Evolutionary conservation across 2,888 invertebrate genomes (phyloP).

Genomic region (Coelinius sp.): DNA sequence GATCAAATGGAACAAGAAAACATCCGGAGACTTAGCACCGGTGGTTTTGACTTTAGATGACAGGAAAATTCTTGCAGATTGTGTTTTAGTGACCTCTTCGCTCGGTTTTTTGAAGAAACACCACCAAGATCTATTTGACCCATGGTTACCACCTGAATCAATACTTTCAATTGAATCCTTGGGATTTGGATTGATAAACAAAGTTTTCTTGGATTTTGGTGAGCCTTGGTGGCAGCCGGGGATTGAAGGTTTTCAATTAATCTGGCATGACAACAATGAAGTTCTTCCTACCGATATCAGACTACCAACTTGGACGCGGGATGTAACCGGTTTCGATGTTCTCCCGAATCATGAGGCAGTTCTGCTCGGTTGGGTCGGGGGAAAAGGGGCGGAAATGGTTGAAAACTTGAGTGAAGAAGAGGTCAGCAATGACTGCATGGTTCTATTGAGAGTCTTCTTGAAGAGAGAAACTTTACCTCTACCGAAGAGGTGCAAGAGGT

Average conservation of each 20-base stretch:
- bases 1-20: slow-evolving; percentile 63
- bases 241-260: slow-evolving; percentile 74
- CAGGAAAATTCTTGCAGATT: slow-evolving; percentile 69
- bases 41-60: slow-evolving; percentile 54
- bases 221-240: slow-evolving; percentile 75
- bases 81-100: slow-evolving; percentile 77
- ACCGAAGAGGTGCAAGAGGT: slow-evolving; percentile 71
- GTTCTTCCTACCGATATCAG: slow-evolving; percentile 46
- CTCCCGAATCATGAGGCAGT: slow-evolving; percentile 71
- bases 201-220: slow-evolving; percentile 78
- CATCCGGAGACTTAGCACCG: slow-evolving; percentile 41
- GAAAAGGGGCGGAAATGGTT: slow-evolving; percentile 74
- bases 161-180: slow-evolving; percentile 72
- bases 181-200: slow-evolving; percentile 79
- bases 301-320: slow-evolving; percentile 73
- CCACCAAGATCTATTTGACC: slow-evolving; percentile 72
- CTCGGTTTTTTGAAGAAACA: slow-evolving; percentile 76
- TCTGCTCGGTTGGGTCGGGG: slow-evolving; percentile 79
- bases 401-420: slow-evolving; percentile 73
- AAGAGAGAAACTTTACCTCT: slow-evolving; percentile 70
- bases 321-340: slow-evolving; percentile 79
- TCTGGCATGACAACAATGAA: slow-evolving; percentile 67
- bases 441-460: slow-evolving; percentile 73
- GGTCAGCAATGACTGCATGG: slow-evolving; percentile 72
- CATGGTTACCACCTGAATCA: slow-evolving; percentile 73